Conservation (phyloP, 2,888 invertebrate species). For the Melanotus villosus region DNA sequence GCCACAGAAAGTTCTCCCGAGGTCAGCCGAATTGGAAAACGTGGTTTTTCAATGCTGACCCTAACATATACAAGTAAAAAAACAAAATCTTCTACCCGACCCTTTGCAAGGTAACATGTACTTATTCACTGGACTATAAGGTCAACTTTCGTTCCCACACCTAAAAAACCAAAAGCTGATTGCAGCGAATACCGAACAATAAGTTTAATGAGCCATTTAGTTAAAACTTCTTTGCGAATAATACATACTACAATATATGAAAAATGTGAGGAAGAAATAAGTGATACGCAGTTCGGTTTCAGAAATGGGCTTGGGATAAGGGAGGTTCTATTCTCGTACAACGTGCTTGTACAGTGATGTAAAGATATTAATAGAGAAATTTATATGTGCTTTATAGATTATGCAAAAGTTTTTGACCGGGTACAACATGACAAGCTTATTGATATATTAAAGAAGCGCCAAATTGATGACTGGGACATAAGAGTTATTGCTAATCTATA, state of each 20-base stretch:
- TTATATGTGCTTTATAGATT: neutral
- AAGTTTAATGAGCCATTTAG: neutral
- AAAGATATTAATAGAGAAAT: neutral
- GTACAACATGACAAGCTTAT: too few species aligned
- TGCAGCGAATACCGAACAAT: neutral
- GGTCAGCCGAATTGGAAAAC: too few species aligned
- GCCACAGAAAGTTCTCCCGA: too few species aligned
- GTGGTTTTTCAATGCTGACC: too few species aligned
- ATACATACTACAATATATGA: neutral
- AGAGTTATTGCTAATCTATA: too few species aligned
- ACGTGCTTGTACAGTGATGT: neutral
- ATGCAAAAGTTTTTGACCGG: too few species aligned
- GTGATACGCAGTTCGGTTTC: neutral
- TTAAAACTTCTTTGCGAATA: neutral
- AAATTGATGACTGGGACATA: constrained; percentile 4
- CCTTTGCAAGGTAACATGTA: too few species aligned
- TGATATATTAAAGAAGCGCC: neutral
- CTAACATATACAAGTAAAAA: too few species aligned
- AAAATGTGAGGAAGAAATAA: neutral
- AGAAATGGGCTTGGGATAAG: neutral
- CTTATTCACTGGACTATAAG: too few species aligned
- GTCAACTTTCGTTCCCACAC: neutral
- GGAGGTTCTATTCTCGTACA: neutral
- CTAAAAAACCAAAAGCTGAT: neutral
- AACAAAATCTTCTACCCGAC: too few species aligned